Evolutionary conservation across 35 echinoderm and acorn worm species (phyloP).

Genomic region (Ophioderma brevispina): DNA sequence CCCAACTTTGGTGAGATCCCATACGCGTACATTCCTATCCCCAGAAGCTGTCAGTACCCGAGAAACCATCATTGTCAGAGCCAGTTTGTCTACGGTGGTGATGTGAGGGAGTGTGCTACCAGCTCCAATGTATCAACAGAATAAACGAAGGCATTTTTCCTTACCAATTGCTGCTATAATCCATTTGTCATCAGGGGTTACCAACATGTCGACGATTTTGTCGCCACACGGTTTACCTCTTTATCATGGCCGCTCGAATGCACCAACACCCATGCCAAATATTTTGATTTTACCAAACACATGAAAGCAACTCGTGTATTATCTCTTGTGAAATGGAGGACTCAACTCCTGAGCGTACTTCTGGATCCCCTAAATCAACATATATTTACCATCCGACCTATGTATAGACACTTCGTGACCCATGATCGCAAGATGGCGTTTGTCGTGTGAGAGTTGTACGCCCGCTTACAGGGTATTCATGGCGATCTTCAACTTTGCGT

Average conservation of each 20-base stretch:
- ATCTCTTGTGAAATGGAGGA: constrained; percentile 1
- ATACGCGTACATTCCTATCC: constrained; percentile 36
- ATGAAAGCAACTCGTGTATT: neutral
- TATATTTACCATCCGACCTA: neutral
- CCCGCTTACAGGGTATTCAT: neutral
- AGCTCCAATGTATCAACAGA: neutral
- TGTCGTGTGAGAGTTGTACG: neutral
- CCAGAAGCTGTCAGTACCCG: constrained; percentile 21
- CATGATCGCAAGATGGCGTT: neutral
- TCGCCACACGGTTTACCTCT: neutral
- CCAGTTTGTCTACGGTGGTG: neutral
- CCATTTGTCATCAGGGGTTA: constrained; percentile 28
- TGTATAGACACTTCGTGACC: neutral
- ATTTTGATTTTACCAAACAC: neutral
- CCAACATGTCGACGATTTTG: neutral
- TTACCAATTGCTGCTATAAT: neutral
- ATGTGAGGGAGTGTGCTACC: neutral
- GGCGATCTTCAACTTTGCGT: neutral
- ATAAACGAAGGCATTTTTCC: constrained; percentile 9
- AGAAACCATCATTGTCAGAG: neutral
- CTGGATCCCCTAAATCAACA: neutral
- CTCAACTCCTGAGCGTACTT: neutral
- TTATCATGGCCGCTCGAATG: neutral
- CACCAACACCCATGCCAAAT: neutral
- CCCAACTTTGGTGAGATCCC: constrained; percentile 16